Evolutionary conservation across 2,888 invertebrate species (phyloP).

Genomic region (Leucoma salicis): DNA sequence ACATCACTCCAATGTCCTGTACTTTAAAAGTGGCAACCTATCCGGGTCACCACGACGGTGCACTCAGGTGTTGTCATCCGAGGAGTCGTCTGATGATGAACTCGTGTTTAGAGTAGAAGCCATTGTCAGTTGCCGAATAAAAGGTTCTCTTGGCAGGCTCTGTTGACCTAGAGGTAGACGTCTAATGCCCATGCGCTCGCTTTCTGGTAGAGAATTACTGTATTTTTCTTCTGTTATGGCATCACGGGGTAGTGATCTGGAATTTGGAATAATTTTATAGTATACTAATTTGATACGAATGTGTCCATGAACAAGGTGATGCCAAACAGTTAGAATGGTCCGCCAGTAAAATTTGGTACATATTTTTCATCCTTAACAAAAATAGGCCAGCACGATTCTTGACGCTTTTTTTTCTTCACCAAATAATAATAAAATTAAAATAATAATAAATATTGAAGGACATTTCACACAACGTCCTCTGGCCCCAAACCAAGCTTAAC

Average conservation of each 20-base stretch:
- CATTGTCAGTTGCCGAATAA: constrained; percentile 82
- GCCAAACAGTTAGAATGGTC: no score
- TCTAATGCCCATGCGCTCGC: constrained; percentile 76
- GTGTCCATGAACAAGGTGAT: no score
- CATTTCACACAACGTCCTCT: no score
- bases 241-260: constrained; percentile 84
- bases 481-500: no score
- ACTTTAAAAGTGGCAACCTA: constrained; percentile 76
- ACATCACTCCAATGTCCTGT: constrained; percentile 65
- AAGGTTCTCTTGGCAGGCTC: constrained; percentile 82
- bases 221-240: constrained; percentile 88
- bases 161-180: constrained; percentile 80
- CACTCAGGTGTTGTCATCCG: constrained; percentile 78
- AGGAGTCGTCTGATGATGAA: constrained; percentile 81
- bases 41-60: constrained; percentile 75
- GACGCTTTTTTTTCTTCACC: no score
- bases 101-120: constrained; percentile 84
- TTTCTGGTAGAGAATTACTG: constrained; percentile 84
- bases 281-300: no score
- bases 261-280: constrained; percentile 18
- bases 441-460: no score
- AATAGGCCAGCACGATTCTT: no score
- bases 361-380: no score
- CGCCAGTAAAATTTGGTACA: no score
- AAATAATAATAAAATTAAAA: no score